Evolutionary conservation across 1,140 invertebrate genomes (phyloP), one percentile per base, ranked within the genome.

Genomic region (Heliconius hewitsoni): DNA sequence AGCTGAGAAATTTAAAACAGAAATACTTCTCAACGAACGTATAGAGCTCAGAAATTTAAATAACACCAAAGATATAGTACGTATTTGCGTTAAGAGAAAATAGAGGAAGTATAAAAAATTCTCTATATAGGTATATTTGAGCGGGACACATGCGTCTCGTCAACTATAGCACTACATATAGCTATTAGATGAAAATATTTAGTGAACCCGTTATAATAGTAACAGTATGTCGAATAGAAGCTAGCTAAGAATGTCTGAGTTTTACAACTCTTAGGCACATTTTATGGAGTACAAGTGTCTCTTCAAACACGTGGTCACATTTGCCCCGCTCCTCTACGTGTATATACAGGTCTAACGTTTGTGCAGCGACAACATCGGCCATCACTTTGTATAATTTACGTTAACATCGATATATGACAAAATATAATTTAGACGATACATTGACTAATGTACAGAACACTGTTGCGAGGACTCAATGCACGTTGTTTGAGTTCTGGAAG

Each of bases 231-330:
- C 83, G 60, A 85, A 81, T 87, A 87, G 84, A 90, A 88, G 87
- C 87, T 90, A 77, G 86, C 87, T 91, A 87, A 89, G 82, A 86
- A 82, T 87, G 82, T 86, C 74, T 82, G 84, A 87, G 87, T 66
- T 82, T 81, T 74, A 39, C 79, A 88, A 89, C 89, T 88, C 87
- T 89, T 90, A 92, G 91, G 90, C 90, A 92, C 90, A 90, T 90
- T 89, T 87, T 88, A 89, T 87, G 85, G 84, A 86, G 85, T 90
- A 77, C 78, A 81, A 81, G 77, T 82, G 83, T 80, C 78, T 82
- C 82, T 73, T 81, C 76, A 77, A 57, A 79, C 74, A 82, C 74
- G 82, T 74, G 75, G 83, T 76, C 82, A 85, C 89, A 87, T 89
- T 79, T 87, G 87, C 84, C 87, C 88, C 88, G 87, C 88, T 90